Evolutionary conservation across 2,797 vertebrate genomes (phyloP).

Genomic region (Margarornis squamiger): DNA sequence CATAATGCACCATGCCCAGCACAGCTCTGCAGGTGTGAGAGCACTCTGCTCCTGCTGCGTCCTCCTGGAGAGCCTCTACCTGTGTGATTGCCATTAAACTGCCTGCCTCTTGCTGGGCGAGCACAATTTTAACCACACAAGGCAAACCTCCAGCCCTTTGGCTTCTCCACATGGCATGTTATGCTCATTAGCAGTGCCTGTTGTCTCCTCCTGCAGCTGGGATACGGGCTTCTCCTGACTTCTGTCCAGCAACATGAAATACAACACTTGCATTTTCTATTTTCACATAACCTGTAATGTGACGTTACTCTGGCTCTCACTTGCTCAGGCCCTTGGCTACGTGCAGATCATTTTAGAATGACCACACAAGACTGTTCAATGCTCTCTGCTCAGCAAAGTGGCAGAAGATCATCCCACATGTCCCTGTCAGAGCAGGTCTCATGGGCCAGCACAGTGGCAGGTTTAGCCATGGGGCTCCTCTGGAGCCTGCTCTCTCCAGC

Average conservation of each 20-base stretch:
- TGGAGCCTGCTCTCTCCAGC: neutral
- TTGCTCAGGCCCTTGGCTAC: neutral
- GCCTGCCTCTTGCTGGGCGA: neutral
- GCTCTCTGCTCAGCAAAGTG: neutral
- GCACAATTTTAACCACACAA: neutral
- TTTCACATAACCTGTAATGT: neutral
- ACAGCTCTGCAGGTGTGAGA: neutral
- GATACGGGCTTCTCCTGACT: neutral
- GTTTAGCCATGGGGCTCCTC: neutral
- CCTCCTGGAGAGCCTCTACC: neutral
- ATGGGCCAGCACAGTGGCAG: neutral
- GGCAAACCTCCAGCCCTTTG: conserved; percentile 6
- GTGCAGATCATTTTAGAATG: neutral
- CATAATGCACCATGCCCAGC: neutral
- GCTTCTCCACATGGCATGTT: neutral
- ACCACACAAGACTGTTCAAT: neutral
- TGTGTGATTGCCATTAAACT: neutral
- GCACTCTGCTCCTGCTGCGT: rapidly evolving
- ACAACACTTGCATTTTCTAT: neutral
- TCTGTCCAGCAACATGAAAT: neutral
- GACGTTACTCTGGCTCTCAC: neutral
- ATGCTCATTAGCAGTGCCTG: neutral
- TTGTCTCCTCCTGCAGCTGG: neutral
- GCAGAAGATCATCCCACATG: neutral
- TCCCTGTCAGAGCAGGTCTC: rapidly evolving